phyloP scores from a whole-genome alignment of 1,140 invertebrate genomes.

The Drosophila orosa region DNA sequence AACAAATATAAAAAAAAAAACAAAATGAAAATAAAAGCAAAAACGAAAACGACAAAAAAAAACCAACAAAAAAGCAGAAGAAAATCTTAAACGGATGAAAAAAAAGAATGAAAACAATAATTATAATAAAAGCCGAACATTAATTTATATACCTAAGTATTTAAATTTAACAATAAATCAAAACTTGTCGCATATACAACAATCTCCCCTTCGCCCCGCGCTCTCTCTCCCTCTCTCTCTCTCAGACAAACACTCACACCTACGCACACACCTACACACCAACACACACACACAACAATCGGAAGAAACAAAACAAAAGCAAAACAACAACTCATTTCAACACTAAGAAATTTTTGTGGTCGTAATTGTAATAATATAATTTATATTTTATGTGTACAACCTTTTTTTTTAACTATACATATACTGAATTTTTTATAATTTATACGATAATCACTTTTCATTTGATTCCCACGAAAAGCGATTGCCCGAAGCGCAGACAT shows the following conservation, averaged over 20 bases:
- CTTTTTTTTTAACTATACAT: constrained; percentile 78
- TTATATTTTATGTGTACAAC: constrained; percentile 81
- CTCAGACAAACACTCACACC: constrained; percentile 15
- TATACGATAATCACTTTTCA: constrained; percentile 79
- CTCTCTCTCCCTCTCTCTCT: constrained; percentile 33
- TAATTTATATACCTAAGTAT: constrained; percentile 83
- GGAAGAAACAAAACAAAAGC: constrained; percentile 45
- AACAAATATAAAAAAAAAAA: constrained; percentile 49
- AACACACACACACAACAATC: constrained; percentile 23
- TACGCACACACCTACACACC: constrained; percentile 34
- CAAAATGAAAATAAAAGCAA: constrained; percentile 7
- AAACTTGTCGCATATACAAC: constrained; percentile 77
- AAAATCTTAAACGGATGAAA: constrained; percentile 42
- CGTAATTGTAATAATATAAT: constrained; percentile 82
- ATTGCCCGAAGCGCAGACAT: neutral
- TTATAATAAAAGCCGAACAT: constrained; percentile 69
- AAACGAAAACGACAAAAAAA: constrained; percentile 39
- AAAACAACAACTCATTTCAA: constrained; percentile 74
- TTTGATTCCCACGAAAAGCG: constrained; percentile 61
- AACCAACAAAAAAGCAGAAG: constrained; percentile 24
- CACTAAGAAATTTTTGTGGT: constrained; percentile 78
- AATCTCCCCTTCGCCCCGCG: constrained; percentile 28
- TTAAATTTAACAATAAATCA: constrained; percentile 82
- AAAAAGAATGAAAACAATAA: constrained; percentile 70
- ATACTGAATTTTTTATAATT: constrained; percentile 82